Percentiles rank a stretch among this genome's conserved stretches.
These are phyloP conservation scores for Bombus affinis DNA, from an alignment of 1,140 invertebrate genomes.

Conservation along the genomic window DNA sequence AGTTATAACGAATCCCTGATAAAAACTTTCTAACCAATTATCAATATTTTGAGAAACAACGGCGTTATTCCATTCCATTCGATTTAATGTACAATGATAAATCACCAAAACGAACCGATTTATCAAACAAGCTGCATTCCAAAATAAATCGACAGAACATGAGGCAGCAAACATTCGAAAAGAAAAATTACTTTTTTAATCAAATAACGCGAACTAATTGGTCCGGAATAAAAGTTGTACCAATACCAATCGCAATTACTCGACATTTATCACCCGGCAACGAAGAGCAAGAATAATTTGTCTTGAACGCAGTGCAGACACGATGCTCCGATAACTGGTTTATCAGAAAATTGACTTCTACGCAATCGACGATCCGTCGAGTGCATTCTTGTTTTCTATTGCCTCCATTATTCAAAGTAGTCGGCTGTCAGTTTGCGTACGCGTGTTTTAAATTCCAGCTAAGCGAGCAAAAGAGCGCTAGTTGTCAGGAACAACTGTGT, in stretches of 20 bases:
- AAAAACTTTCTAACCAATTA: too few species aligned
- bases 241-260: background rate
- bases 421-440: background rate
- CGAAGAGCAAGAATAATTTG: background rate
- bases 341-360: conserved; percentile 27
- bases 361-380: background rate
- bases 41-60: too few species aligned
- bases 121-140: too few species aligned
- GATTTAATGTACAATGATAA: too few species aligned
- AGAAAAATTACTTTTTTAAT: background rate
- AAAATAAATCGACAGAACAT: background rate
- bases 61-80: too few species aligned
- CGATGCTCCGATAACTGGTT: background rate
- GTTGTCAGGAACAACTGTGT: background rate
- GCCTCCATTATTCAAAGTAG: background rate
- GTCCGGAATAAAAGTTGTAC: background rate
- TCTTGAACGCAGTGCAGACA: background rate
- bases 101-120: too few species aligned
- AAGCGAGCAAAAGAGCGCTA: background rate
- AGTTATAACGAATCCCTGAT: too few species aligned
- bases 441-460: background rate
- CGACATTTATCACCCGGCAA: background rate
- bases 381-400: background rate
- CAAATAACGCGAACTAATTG: background rate
- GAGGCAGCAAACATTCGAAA: background rate